Evolutionary conservation across 2,888 invertebrate species (phyloP), one percentile per base, ranked within the genome.

Genomic region (Tiliacea citrago): DNA sequence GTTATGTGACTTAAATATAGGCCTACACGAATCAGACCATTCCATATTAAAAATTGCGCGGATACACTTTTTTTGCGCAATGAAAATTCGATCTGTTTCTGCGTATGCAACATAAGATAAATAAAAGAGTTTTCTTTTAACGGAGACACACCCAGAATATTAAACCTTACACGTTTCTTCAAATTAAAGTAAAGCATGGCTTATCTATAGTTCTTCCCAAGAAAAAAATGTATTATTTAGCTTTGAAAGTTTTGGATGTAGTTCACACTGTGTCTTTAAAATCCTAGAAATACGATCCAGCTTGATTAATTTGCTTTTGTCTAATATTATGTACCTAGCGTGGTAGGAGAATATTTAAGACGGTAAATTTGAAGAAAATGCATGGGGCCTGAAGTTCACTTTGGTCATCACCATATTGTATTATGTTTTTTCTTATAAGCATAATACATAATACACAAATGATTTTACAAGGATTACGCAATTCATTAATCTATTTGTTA

Each of bases 211-310:
- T 65, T 60, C 0, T 53, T 3, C 7, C n/a, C 7, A 42, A 42
- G 39, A 53, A 68, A 53, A 81, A 74, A 35, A 75, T 68, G 68
- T 63, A 58, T 68, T 81, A 63, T 81, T 81, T 68, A 35, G 58
- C 55, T 21, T 53, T 4, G 13, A 13, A 78, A 68, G 29, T 68
- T 55, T 58, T n/a, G 58, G 13, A 51, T 49, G 21, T 49, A 47
- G 47, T 74, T 80, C 13, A 62, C 21, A 57, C 29, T 73, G 51
- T 73, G 73, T 62, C 45, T 62, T 39, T 63, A 39, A 13, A 35
- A 24, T 61, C 45, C 9, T 0, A 47, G 10, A 39, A 49, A 62
- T 55, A 39, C 29, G 18, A 47, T 42, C 5, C 13, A n/a, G 12
- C 21, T 51, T 65, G 10, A 2, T 16, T n/a, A 16, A 16, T 29